phyloP scores from a whole-genome alignment of 2,797 vertebrate species.

The Halcyon badia region DNA sequence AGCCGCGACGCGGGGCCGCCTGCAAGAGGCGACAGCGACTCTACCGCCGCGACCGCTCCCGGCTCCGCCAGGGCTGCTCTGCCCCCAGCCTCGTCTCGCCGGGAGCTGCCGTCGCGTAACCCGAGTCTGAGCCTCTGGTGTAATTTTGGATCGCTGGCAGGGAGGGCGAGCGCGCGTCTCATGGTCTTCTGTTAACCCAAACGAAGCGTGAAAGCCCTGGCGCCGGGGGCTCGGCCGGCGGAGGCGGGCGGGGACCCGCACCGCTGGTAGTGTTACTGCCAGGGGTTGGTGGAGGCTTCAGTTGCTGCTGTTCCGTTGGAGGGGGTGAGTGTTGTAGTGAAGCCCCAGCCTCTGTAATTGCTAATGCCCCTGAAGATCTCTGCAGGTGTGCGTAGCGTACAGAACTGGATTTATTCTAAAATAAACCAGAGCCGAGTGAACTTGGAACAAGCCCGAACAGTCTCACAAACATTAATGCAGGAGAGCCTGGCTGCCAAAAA shows the following conservation, averaged over 20 bases:
- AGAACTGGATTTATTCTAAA: not conserved
- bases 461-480: rapidly evolving
- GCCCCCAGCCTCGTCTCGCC: not conserved
- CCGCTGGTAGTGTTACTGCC: rapidly evolving
- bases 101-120: not conserved
- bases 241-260: not conserved
- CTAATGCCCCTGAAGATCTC: not conserved
- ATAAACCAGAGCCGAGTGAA: not conserved
- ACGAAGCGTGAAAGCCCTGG: not conserved
- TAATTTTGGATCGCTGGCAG: not conserved
- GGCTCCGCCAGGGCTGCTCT: not conserved
- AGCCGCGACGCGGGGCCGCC: not conserved
- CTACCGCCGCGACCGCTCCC: not conserved
- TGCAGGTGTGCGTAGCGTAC: rapidly evolving
- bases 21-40: not conserved
- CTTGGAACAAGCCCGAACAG: not conserved
- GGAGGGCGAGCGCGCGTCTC: not conserved
- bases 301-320: not conserved
- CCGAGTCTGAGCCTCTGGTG: not conserved
- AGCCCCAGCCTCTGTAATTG: rapidly evolving
- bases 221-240: not conserved
- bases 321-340: not conserved
- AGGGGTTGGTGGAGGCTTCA: rapidly evolving
- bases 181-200: rapidly evolving
- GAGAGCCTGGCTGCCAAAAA: not conserved